Percentiles rank a stretch among this genome's conserved stretches.
Evolutionary conservation across 1,140 invertebrate genomes (phyloP).

Genomic region (Drosophila insularis): DNA sequence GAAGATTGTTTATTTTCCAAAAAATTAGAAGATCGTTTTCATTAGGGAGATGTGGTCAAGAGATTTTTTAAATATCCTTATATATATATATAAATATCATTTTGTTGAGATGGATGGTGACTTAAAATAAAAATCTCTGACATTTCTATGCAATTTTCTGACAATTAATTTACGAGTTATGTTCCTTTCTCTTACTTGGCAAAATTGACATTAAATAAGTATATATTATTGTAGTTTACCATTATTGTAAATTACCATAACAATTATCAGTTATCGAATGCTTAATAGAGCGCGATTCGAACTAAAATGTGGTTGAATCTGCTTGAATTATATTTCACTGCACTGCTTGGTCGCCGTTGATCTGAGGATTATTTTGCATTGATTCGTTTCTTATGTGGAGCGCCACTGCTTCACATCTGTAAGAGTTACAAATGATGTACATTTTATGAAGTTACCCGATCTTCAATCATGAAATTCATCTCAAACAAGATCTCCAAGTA

Average conservation of each 20-base stretch:
- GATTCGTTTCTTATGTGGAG: neutral
- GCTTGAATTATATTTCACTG: too few relatives aligned
- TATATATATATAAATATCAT: too few relatives aligned
- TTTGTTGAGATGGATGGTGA: neutral
- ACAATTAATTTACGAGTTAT: too few relatives aligned
- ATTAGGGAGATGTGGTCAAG: neutral
- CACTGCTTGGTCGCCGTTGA: too few relatives aligned
- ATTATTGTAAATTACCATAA: too few relatives aligned
- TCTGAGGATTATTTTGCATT: neutral
- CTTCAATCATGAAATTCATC: constrained; percentile 13
- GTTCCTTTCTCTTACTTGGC: too few relatives aligned
- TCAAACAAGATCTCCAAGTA: constrained; percentile 1
- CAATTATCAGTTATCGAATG: too few relatives aligned
- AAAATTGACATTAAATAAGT: too few relatives aligned
- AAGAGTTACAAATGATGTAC: neutral
- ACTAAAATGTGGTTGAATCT: too few relatives aligned
- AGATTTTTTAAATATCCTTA: neutral
- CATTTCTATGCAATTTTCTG: neutral
- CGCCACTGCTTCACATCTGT: neutral
- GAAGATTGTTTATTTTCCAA: neutral
- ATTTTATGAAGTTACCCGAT: neutral
- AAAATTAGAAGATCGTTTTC: neutral
- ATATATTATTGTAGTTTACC: too few relatives aligned
- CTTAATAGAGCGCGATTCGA: too few relatives aligned
- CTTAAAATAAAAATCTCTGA: neutral